Percentiles rank a stretch among this genome's conserved stretches.
These are phyloP conservation scores for Erynnis tages DNA, from an alignment of 2,888 invertebrate species.

Conservation along the genomic window DNA sequence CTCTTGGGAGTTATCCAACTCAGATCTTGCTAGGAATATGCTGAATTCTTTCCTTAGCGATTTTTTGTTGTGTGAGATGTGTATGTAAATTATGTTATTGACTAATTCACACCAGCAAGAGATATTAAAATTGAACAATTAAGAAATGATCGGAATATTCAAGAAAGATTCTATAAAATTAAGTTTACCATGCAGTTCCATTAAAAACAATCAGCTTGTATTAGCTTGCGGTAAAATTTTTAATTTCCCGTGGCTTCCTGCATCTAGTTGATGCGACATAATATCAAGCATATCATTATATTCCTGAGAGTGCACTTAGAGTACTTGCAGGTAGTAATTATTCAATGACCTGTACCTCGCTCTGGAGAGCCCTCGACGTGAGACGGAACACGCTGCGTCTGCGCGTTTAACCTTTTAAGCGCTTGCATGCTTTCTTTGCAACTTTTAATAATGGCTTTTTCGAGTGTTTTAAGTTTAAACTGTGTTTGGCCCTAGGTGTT, in stretches of 20 bases:
- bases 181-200: too few species aligned
- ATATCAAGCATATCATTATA: conserved; percentile 33
- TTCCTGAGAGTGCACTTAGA: conserved; percentile 35
- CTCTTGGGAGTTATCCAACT: too few species aligned
- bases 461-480: conserved; percentile 11
- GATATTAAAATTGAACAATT: too few species aligned
- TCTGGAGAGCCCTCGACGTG: conserved; percentile 23
- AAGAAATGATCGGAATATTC: too few species aligned
- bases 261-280: background rate
- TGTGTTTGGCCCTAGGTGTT: background rate
- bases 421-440: conserved; percentile 33
- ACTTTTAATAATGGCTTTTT: conserved; percentile 38
- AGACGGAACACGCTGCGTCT: conserved; percentile 22
- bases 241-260: background rate
- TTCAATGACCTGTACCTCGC: conserved; percentile 24
- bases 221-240: background rate
- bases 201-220: too few species aligned
- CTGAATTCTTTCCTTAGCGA: too few species aligned
- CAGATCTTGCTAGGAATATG: too few species aligned
- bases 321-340: conserved; percentile 27
- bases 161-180: too few species aligned
- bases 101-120: too few species aligned
- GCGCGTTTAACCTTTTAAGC: conserved; percentile 28
- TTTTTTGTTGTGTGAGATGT: too few species aligned
- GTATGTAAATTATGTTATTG: too few species aligned